Base-by-base conservation (phyloP, 2,113 vertebrate species). In the Carettochelys insculpta region DNA sequence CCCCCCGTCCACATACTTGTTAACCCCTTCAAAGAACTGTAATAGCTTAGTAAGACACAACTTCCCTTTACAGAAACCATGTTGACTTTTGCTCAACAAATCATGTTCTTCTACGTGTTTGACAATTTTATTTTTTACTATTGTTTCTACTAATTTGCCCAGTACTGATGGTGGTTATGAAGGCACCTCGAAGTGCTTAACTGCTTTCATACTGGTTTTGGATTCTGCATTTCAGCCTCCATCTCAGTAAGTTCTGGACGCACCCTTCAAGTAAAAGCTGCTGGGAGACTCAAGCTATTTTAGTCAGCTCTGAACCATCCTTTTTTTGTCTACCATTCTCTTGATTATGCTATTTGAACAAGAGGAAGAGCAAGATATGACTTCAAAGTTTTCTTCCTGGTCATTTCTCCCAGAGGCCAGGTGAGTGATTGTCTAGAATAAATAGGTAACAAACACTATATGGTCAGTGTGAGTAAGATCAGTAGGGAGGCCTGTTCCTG, bases 221-320 rank as follows among this genome's bases (percentile, higher is more conserved):
- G 25, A 90, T 29, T 2, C 27, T 56, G 11, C 41, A 31, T 73
- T 89, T 65, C 17, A 61, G 5, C 43, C 27, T 48, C 11, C 48
- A 47, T 65, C 0, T 0, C 1, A 3, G 8, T 76, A 48, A 24
- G 9, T 61, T 85, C 31, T 31, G 25, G 65, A 4, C 3, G 4
- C 27, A 47, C 48, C 77, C 8, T 29, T 92, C 80, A 8, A 83
- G 45, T 71, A 29, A 3, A 29, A 34, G 8, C 34, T 25, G 20
- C 8, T 79, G 80, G n/a, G 24, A 89, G n/a, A 68, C 25, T 87
- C 19, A 16, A 43, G 2, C 82, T 10, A 68, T 16, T 3, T 29
- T 34, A 51, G 58, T 41, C 83, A 41, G 7, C 2, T 45, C 22
- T 47, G 73, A 1, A 3, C 34, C 1, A 31, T 80, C 1, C 4